Evolutionary conservation across 2,113 vertebrate species (phyloP).

Genomic region (Planiliza haematocheilus): DNA sequence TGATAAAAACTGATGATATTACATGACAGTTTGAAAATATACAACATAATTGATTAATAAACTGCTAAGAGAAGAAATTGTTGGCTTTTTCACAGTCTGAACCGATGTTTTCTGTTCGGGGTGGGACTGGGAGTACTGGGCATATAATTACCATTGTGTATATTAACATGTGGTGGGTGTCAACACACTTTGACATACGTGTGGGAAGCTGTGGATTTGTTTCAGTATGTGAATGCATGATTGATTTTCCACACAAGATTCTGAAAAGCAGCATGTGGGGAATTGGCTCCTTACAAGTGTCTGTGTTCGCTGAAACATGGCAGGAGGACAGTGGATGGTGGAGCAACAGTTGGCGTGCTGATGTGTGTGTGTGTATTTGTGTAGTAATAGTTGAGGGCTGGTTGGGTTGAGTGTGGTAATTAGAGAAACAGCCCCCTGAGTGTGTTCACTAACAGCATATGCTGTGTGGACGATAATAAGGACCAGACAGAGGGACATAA

Average conservation of each 20-base stretch:
- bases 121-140: too few relatives aligned
- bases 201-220: background rate
- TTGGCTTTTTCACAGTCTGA: too few relatives aligned
- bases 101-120: too few relatives aligned
- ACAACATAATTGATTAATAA: too few relatives aligned
- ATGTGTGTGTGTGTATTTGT: slow-evolving; percentile 14
- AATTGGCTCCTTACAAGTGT: slow-evolving; percentile 33
- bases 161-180: too few relatives aligned
- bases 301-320: slow-evolving; percentile 32
- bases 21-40: too few relatives aligned
- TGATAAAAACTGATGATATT: too few relatives aligned
- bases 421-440: slow-evolving; percentile 51
- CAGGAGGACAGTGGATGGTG: slow-evolving; percentile 8
- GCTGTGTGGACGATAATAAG: slow-evolving; percentile 37
- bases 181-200: too few relatives aligned
- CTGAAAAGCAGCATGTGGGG: slow-evolving; percentile 18
- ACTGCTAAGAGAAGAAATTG: too few relatives aligned
- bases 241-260: background rate
- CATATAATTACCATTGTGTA: background rate
- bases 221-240: background rate
- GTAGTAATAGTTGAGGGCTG: slow-evolving; percentile 43
- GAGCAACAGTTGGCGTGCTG: slow-evolving; percentile 15
- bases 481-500: slow-evolving; percentile 30
- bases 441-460: slow-evolving; percentile 55
- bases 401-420: slow-evolving; percentile 54